Evolutionary conservation across 2,797 vertebrate genomes (phyloP), one percentile per base, ranked within the genome.

Genomic region (Manis pentadactyla): DNA sequence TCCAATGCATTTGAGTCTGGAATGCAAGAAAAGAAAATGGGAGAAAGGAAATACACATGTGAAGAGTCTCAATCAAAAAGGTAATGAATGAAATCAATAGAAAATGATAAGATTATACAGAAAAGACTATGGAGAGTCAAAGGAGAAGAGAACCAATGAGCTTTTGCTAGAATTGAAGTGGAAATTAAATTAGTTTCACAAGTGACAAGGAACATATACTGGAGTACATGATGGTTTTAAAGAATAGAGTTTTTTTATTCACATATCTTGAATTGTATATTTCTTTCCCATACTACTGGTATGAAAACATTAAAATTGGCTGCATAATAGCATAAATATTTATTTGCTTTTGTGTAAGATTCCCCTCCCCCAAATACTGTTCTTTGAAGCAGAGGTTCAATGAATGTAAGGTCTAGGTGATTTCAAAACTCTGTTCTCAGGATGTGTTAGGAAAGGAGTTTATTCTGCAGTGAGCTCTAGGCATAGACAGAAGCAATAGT

Each of bases 291-390:
- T 6, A 17, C 10, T n/a, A 78, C 59, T 78, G 42, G 31, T 64
- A 77, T 7, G 21, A 63, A 79, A 83, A 53, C 78, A 46, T 87
- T 51, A 57, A 73, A 46, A 75, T 90, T 14, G 6, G 7, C 46
- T 88, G n/a, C 61, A 42, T 13, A 63, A 78, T 37, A 75, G 6
- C 29, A 19, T 63, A 21, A 42, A n/a, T 61, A 53, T 93, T 78
- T 96, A 83, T 77, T 90, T 96, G 59, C 21, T 37, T 93, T 74
- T 83, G 4, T 74, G 21, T 78, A 82, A 74, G 39, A 74, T 61
- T 55, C 4, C 13, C 4, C 2, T 74, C 4, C 9, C 6, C 6
- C 49, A 17, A 81, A 77, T 69, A 73, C 49, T 74, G 14, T 74
- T 82, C 27, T 71, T 68, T 37, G 17, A 81, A 85, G 39, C 73